Conservation (phyloP, 2,113 vertebrate genomes). For the Taurulus bubalis region DNA sequence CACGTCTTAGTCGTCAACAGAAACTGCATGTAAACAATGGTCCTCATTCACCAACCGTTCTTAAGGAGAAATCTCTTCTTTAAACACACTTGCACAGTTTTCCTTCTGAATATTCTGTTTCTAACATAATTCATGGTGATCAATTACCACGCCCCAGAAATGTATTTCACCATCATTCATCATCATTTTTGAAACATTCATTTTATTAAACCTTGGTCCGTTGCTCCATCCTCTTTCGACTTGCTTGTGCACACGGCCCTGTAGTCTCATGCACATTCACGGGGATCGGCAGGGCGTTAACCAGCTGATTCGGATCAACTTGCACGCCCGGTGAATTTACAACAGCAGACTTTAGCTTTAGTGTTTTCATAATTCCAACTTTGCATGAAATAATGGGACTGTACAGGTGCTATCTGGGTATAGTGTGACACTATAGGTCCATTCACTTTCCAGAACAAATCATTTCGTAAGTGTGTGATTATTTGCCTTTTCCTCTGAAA, state of each 20-base stretch:
- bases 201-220: no score
- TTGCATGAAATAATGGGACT: background rate
- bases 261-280: background rate
- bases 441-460: background rate
- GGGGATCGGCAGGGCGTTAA: background rate
- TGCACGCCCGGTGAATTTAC: background rate
- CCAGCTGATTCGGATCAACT: background rate
- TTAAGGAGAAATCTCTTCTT: background rate
- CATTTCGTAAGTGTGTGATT: background rate
- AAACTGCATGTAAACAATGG: no score
- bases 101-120: background rate
- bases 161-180: no score
- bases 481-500: background rate
- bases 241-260: background rate
- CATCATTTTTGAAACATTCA: no score
- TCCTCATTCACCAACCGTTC: no score
- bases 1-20: no score
- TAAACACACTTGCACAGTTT: background rate
- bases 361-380: background rate
- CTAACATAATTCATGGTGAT: no score
- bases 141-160: no score
- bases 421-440: background rate
- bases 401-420: background rate
- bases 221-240: no score
- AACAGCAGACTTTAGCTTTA: background rate